Base-by-base conservation (phyloP, 2,888 invertebrate species). In the Plagodis dolabraria region DNA sequence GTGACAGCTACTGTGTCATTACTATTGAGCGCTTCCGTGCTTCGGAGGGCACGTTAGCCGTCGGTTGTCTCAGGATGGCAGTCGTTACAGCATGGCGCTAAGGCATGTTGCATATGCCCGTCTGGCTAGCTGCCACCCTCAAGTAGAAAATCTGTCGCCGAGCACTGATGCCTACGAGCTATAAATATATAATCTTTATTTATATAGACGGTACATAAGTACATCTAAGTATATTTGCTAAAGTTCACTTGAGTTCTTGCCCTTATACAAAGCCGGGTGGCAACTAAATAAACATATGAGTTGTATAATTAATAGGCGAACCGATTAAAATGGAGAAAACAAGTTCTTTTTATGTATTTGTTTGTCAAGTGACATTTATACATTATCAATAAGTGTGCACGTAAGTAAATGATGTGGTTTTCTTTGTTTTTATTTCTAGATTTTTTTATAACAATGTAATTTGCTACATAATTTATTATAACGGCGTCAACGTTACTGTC, bases 281-380 rank as follows among this genome's bases (percentile, higher is more conserved):
- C 52, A 52, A 57, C 57, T 33, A 40, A 47, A 36, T 42, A 33
- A 51, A 48, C 42, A 12, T 42, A 42, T 36, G 36, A 22, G 35
- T 44, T 36, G 43, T 47, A 44, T 11, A 10, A 40, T 36, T 33
- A 52, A 57, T 62, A 57, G 68, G 61, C 47, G 69, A 35, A 68
- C 65, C 56, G 69, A 71, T 73, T 70, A 68, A 72, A 68, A 60
- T 58, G 61, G 62, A 71, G 73, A 74, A 72, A 76, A 79, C 74
- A 73, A 72, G 76, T 74, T 67, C 43, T 58, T 70, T 68, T 75
- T 71, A 74, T 76, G 67, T 63, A 69, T 72, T 75, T 77, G 76
- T 77, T 77, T 77, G 72, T 76, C 70, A 57, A 67, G 65, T 76
- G 69, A 71, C 76, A 74, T 76, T 75, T 72, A 64, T 70, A 67